Evolutionary conservation across 2,888 invertebrate species (phyloP), one percentile per base, ranked within the genome.

Genomic region (Pachydiplax longipennis): DNA sequence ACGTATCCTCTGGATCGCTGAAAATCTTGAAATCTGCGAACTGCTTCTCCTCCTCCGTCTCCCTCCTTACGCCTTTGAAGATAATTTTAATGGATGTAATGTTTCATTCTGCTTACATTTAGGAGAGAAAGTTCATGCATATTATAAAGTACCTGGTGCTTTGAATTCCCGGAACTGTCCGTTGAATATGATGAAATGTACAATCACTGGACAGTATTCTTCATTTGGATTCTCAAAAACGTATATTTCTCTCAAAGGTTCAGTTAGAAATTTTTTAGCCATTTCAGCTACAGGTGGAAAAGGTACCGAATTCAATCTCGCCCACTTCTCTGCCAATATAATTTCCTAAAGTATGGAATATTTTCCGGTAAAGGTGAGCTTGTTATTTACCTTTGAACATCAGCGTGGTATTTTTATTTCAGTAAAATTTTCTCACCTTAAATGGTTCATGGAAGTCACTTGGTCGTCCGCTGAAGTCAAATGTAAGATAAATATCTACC

Each of bases 261-360:
- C 93, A 80, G 93, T 92, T 53, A 93, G 92, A 91, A 93, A 93
- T 80, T 92, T 91, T 73, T 92, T 91, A 35, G 93, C 93, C 25
- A 92, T 92, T 8, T 93, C 93, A 91, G 93, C 93, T 58, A 94
- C 93, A 0, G 94, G 94, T n/a, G 94, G 94, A 92, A 94, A 94
- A 2, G 93, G 93, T 18, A 94, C 92, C n/a, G 93, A 92, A 91
- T 94, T 94, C 91, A 93, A 92, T 61, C 91, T 92, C 3, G 94
- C 94, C 94, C 94, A 94, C 91, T 93, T 93, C 91, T 94, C 94
- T 0, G 94, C 94, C 31, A 94, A 91, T n/a, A 94, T 91, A 31
- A 94, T 92, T 92, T 94, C 94, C 94, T 94, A 92, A 40, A 91
- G 91, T 35, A 82, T 87, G 65, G 37, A 40, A 37, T 44, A 40